Evolutionary conservation across 1,140 invertebrate species (phyloP).

Genomic region (Aphis gossypii): DNA sequence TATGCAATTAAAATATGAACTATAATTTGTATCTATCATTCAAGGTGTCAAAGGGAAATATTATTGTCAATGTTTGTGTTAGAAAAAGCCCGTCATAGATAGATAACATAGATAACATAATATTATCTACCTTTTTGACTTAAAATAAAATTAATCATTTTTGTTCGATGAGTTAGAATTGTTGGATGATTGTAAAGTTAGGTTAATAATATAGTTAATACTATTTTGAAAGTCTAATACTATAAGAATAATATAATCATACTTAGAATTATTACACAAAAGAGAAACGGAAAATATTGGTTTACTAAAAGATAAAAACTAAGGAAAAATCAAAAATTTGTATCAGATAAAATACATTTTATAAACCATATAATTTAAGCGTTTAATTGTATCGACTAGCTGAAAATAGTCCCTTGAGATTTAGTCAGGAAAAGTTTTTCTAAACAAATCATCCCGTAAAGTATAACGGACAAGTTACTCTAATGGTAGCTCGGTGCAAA

Average conservation of each 20-base stretch:
- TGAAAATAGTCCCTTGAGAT: not conserved
- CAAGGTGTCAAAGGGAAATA: not conserved
- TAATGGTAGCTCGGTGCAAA: not conserved
- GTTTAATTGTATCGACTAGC: not conserved
- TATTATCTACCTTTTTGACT: not conserved
- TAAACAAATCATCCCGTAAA: not conserved
- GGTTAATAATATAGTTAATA: not conserved
- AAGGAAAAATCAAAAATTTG: not conserved
- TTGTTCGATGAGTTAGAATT: not conserved
- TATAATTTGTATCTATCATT: not conserved
- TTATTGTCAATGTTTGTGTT: not conserved
- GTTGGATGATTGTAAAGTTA: not conserved
- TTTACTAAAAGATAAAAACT: not conserved
- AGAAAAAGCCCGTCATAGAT: too few species aligned
- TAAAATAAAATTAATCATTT: fast-evolving
- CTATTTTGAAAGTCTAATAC: not conserved
- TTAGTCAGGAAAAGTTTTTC: not conserved
- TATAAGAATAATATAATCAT: not conserved
- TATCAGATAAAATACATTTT: not conserved
- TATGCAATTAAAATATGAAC: not conserved
- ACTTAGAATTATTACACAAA: not conserved
- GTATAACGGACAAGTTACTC: not conserved
- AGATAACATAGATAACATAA: not conserved
- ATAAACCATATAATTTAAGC: not conserved
- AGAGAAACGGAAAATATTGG: not conserved